phyloP scores from a whole-genome alignment of 2,113 vertebrate genomes.

The Stigmatopora argus region DNA sequence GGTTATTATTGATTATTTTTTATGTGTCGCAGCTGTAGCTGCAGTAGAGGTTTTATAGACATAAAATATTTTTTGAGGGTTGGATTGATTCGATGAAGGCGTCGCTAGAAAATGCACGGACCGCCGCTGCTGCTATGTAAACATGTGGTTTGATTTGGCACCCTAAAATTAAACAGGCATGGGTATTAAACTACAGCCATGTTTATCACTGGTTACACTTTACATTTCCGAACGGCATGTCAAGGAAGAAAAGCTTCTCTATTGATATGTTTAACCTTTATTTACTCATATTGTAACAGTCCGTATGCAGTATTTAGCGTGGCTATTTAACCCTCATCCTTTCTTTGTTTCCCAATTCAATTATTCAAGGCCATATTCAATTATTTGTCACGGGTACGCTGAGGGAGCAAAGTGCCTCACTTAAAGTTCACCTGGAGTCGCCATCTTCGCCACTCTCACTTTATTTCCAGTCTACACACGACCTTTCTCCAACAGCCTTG shows the following conservation, averaged over 20 bases:
- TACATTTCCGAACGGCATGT: neutral
- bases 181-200: conserved; percentile 8
- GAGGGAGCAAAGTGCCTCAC: conserved; percentile 33
- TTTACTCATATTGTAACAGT: neutral
- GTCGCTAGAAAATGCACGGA: too few species aligned
- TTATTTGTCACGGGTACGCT: neutral
- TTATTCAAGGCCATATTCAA: neutral
- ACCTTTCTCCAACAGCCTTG: conserved; percentile 28
- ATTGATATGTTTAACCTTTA: neutral
- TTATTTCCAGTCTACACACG: conserved; percentile 21
- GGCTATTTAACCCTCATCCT: neutral
- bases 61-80: too few species aligned
- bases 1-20: too few species aligned
- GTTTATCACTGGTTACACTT: too few species aligned
- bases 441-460: conserved; percentile 21
- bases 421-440: conserved; percentile 41
- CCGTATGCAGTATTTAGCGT: neutral
- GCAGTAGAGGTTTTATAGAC: too few species aligned
- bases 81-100: too few species aligned
- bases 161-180: conserved; percentile 52
- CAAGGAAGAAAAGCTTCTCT: neutral
- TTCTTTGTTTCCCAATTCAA: neutral
- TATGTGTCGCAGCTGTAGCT: too few species aligned
- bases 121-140: neutral
- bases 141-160: conserved; percentile 37